Percentiles rank a stretch among this genome's conserved stretches.
Evolutionary conservation across 2,888 invertebrate species (phyloP).

Genomic region (Panopea generosa): DNA sequence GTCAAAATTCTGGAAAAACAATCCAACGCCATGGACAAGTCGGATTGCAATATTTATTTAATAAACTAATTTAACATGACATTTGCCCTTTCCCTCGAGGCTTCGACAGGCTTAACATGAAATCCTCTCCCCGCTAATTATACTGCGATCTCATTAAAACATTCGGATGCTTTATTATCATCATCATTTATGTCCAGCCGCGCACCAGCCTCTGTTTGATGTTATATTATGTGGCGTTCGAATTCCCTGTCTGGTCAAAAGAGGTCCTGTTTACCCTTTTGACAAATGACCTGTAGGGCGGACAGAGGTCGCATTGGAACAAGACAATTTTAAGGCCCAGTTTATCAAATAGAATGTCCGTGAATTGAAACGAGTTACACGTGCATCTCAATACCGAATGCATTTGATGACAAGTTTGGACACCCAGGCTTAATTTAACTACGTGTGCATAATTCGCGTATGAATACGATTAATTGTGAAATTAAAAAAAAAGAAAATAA

Average conservation of each 20-base stretch:
- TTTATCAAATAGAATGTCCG: constrained; percentile 35
- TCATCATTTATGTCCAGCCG: background rate
- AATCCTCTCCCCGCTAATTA: constrained; percentile 18
- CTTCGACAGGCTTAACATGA: constrained; percentile 15
- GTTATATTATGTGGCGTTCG: constrained; percentile 27
- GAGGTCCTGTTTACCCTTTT: constrained; percentile 19
- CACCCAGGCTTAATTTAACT: too few species aligned
- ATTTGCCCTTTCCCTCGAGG: constrained; percentile 7
- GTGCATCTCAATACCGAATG: too few species aligned
- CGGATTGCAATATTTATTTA: constrained; percentile 39
- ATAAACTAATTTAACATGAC: constrained; percentile 56
- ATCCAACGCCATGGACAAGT: too few species aligned
- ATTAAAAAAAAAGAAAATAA: too few species aligned
- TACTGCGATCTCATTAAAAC: constrained; percentile 16
- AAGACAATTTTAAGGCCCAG: constrained; percentile 5
- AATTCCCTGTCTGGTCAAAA: constrained; percentile 22
- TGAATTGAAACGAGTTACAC: too few species aligned
- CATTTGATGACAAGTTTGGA: too few species aligned
- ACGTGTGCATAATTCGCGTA: too few species aligned
- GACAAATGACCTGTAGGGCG: constrained; percentile 17
- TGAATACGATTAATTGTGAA: too few species aligned
- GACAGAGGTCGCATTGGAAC: constrained; percentile 9
- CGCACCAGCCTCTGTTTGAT: constrained; percentile 25
- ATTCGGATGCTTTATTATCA: constrained; percentile 10
- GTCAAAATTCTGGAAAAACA: too few species aligned